A percentile compares a stretch with the other conserved stretches of the same genome.
Conservation (phyloP, 2,888 invertebrate species). For the Galerucella nymphaeae region DNA sequence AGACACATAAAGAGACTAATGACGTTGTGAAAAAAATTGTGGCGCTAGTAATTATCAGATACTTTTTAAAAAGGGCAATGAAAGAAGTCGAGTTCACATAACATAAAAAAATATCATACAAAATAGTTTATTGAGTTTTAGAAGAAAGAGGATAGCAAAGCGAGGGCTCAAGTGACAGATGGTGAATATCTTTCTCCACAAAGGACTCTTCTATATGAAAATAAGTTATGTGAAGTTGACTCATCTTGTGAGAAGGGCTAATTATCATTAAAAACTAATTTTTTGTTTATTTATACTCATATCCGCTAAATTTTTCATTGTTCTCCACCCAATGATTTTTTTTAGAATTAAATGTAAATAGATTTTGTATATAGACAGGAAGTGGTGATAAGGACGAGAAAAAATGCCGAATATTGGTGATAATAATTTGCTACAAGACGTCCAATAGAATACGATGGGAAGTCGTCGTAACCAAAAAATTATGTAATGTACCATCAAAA, state of each 20-base stretch:
- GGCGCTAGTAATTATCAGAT: slow-evolving; percentile 16
- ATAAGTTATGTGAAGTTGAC: not conserved
- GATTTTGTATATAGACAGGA: slow-evolving; percentile 44
- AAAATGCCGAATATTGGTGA: slow-evolving; percentile 16
- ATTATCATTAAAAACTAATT: slow-evolving; percentile 8
- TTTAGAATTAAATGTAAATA: slow-evolving; percentile 44
- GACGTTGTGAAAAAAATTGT: not conserved
- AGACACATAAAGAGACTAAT: slow-evolving; percentile 16
- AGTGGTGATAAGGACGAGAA: slow-evolving; percentile 21
- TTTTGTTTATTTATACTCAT: slow-evolving; percentile 11
- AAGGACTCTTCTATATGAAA: not conserved
- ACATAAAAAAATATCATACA: not conserved
- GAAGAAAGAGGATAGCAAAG: too few species aligned
- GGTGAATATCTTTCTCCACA: too few species aligned
- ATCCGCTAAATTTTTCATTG: slow-evolving; percentile 2
- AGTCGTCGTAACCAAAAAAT: not conserved
- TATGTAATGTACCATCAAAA: slow-evolving; percentile 5
- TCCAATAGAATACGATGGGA: slow-evolving; percentile 26
- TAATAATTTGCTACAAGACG: slow-evolving; percentile 22
- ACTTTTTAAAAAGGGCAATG: not conserved
- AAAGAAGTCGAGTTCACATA: slow-evolving; percentile 11
- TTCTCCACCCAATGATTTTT: slow-evolving; percentile 15
- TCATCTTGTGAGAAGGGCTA: not conserved
- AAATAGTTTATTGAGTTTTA: not conserved
- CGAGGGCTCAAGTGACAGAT: too few species aligned